phyloP scores from a whole-genome alignment of 2,888 invertebrate species.

The Noctua fimbriata region DNA sequence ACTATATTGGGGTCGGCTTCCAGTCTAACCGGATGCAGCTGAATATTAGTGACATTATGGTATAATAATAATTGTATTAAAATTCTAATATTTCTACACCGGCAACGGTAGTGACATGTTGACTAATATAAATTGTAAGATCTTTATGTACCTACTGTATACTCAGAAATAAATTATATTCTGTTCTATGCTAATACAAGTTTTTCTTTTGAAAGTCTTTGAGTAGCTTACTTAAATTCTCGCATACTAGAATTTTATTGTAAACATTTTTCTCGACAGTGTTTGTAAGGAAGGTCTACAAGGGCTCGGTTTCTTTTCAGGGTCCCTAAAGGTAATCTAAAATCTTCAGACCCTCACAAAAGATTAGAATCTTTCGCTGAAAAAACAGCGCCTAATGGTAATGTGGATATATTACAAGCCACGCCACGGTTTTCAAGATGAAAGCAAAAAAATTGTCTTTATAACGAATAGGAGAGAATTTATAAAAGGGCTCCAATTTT shows the following conservation, averaged over 20 bases:
- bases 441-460: constrained; percentile 32
- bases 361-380: constrained; percentile 15
- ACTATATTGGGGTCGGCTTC: too few relatives aligned
- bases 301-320: neutral
- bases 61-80: too few relatives aligned
- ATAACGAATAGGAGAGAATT: constrained; percentile 21
- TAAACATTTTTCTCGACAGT: neutral
- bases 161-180: too few relatives aligned
- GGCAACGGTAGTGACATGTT: too few relatives aligned
- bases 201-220: neutral
- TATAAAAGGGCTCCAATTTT: constrained; percentile 14
- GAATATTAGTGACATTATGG: too few relatives aligned
- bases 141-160: too few relatives aligned
- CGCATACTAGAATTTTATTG: neutral
- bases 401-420: constrained; percentile 33
- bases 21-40: too few relatives aligned
- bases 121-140: too few relatives aligned
- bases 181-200: neutral
- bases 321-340: constrained; percentile 9
- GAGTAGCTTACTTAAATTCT: neutral
- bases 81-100: too few relatives aligned
- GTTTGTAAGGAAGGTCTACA: neutral
- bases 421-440: constrained; percentile 9
- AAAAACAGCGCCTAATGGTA: constrained; percentile 34
- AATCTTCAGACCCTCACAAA: constrained; percentile 16